Conservation (phyloP, 2,888 invertebrate genomes). For the Sphaerophoria rueppellii region DNA sequence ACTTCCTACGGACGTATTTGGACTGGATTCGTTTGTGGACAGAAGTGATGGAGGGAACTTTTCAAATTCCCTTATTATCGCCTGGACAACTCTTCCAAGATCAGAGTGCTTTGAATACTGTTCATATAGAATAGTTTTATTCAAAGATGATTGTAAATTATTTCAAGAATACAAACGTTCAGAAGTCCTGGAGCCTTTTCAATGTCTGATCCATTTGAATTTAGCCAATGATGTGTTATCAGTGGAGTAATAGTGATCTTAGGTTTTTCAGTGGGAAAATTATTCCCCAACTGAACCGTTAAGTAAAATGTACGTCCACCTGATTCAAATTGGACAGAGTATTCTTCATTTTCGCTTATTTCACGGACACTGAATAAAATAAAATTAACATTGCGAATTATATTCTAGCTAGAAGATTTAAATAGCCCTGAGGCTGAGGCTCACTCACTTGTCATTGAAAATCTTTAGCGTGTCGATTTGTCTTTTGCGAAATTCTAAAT, state of each 20-base stretch:
- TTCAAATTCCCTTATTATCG: conserved; percentile 90
- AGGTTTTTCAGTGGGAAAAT: conserved; percentile 91
- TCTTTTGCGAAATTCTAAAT: conserved; percentile 83
- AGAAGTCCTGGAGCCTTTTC: conserved; percentile 89
- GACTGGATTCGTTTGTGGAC: conserved; percentile 62
- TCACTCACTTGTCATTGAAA: conserved; percentile 89
- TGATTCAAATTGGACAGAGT: conserved; percentile 87
- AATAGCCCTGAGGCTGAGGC: not conserved
- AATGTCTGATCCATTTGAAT: conserved; percentile 86
- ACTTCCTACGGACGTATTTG: conserved; percentile 57
- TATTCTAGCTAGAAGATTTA: conserved; percentile 6
- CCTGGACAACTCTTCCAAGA: conserved; percentile 91
- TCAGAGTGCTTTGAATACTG: conserved; percentile 90
- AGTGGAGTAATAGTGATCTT: conserved; percentile 86
- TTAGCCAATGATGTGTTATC: conserved; percentile 89
- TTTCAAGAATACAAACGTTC: conserved; percentile 83
- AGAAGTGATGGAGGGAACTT: conserved; percentile 84
- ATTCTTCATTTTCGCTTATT: conserved; percentile 87
- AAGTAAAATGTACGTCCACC: conserved; percentile 87
- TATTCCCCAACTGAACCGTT: conserved; percentile 86
- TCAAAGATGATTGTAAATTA: not conserved
- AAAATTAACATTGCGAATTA: conserved; percentile 6
- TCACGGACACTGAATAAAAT: conserved; percentile 85
- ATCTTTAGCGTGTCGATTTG: conserved; percentile 92
- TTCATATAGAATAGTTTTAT: conserved; percentile 59